These are phyloP conservation scores for Notiomystis cincta DNA, from an alignment of 2,113 vertebrate genomes.

Conservation along the genomic window DNA sequence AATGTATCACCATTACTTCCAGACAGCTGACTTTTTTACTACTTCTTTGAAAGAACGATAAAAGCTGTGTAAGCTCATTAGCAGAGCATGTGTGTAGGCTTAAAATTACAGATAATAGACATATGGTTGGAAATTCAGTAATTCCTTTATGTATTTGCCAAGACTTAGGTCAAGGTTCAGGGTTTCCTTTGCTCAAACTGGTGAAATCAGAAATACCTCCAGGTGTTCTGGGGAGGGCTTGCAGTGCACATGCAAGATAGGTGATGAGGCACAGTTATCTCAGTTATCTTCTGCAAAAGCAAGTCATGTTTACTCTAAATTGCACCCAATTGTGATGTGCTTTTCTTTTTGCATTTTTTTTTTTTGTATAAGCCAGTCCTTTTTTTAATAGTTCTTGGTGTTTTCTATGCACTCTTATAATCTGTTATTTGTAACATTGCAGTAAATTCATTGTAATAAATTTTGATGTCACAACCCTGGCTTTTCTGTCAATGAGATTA, in stretches of 20 bases:
- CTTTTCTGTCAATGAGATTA: background rate
- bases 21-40: background rate
- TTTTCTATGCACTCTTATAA: background rate
- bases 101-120: constrained; percentile 55
- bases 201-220: constrained; percentile 7
- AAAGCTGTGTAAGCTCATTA: constrained; percentile 56
- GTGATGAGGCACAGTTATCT: background rate
- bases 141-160: constrained; percentile 44
- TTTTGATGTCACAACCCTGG: background rate
- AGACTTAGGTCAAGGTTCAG: constrained; percentile 39
- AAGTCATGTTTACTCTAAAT: background rate
- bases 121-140: constrained; percentile 28
- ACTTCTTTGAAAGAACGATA: background rate
- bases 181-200: background rate
- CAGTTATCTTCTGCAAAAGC: background rate
- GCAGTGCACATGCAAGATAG: background rate
- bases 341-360: background rate
- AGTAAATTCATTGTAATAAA: background rate
- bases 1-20: background rate
- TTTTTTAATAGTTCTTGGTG: background rate
- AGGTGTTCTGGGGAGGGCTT: background rate
- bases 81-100: constrained; percentile 40
- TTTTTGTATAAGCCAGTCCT: background rate
- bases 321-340: background rate
- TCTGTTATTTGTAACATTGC: background rate